Conservation (phyloP, 2,888 invertebrate species). For the Encarsia formosa region DNA sequence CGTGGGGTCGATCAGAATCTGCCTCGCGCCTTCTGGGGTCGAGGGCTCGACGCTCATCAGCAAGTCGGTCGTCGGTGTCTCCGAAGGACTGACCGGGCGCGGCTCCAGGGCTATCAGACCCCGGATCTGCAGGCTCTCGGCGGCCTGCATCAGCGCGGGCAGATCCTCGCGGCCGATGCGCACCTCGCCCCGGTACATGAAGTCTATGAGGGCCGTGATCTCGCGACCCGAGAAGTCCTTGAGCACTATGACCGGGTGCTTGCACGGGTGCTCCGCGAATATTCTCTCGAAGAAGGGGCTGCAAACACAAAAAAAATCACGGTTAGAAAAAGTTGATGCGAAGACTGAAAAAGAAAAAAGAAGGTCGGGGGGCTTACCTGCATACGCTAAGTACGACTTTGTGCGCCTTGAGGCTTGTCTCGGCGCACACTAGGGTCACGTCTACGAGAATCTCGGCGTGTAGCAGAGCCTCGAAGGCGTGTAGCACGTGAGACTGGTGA, state of each 20-base stretch:
- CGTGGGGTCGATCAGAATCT: slow-evolving; percentile 27
- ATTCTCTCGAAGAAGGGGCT: slow-evolving; percentile 87
- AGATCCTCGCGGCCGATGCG: slow-evolving; percentile 82
- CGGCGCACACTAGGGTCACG: slow-evolving; percentile 85
- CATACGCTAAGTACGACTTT: slow-evolving; percentile 85
- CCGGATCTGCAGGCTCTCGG: slow-evolving; percentile 80
- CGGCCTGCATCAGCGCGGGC: slow-evolving; percentile 78
- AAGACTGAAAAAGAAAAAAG: background rate
- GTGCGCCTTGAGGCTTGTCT: slow-evolving; percentile 81
- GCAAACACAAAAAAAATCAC: slow-evolving; percentile 45
- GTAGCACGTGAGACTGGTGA: slow-evolving; percentile 82
- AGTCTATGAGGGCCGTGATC: slow-evolving; percentile 84
- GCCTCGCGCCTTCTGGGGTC: slow-evolving; percentile 50
- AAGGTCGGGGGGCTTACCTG: slow-evolving; percentile 47
- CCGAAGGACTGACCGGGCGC: slow-evolving; percentile 50
- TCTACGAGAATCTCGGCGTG: slow-evolving; percentile 84
- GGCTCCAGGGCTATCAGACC: slow-evolving; percentile 65
- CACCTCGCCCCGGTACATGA: slow-evolving; percentile 92
- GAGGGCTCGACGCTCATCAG: slow-evolving; percentile 56
- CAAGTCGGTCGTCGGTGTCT: slow-evolving; percentile 48
- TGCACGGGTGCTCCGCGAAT: slow-evolving; percentile 87
- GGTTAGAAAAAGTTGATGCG: background rate
- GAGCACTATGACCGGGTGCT: slow-evolving; percentile 87
- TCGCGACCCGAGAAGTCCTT: slow-evolving; percentile 88
- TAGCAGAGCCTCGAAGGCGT: slow-evolving; percentile 83